A percentile compares a stretch with the other conserved stretches of the same genome.
These are phyloP conservation scores for Drosophila pseudotalamancana DNA, from an alignment of 2,888 invertebrate species.

Conservation along the genomic window DNA sequence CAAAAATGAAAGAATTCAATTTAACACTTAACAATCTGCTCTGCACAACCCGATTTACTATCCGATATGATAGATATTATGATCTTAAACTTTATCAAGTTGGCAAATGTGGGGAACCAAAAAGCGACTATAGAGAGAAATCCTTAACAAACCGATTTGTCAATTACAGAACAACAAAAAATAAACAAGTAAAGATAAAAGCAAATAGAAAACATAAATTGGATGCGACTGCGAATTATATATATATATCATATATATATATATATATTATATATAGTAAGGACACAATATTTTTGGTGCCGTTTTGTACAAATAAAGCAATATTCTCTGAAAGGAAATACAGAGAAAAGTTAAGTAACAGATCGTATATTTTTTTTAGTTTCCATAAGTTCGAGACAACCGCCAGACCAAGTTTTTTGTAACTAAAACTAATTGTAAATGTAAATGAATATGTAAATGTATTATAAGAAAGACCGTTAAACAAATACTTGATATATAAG, in stretches of 20 bases:
- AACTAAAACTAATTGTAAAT: neutral
- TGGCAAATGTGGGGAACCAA: conserved; percentile 22
- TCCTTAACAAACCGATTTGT: conserved; percentile 35
- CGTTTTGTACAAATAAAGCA: conserved; percentile 60
- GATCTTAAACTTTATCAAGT: neutral
- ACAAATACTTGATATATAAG: conserved; percentile 22
- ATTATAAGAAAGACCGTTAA: neutral
- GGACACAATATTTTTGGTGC: conserved; percentile 44
- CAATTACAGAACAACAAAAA: conserved; percentile 56
- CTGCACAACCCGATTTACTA: conserved; percentile 47
- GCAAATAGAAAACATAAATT: conserved; percentile 4
- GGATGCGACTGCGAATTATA: neutral
- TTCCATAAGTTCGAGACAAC: conserved; percentile 21
- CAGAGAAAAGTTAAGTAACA: conserved; percentile 9
- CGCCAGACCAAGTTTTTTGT: conserved; percentile 55
- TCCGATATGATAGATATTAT: conserved; percentile 2
- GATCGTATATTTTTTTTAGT: conserved; percentile 3
- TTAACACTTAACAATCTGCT: conserved; percentile 24
- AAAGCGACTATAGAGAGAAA: conserved; percentile 13
- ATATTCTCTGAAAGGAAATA: conserved; percentile 44
- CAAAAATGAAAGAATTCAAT: conserved; percentile 25
- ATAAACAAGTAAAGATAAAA: conserved; percentile 1
- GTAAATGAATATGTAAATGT: neutral
- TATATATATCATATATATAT: neutral
- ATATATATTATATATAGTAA: conserved; percentile 15